Percentiles rank a stretch among this genome's conserved stretches.
Evolutionary conservation across 2,113 vertebrate genomes (phyloP).

Genomic region (Dasyurus viverrinus): DNA sequence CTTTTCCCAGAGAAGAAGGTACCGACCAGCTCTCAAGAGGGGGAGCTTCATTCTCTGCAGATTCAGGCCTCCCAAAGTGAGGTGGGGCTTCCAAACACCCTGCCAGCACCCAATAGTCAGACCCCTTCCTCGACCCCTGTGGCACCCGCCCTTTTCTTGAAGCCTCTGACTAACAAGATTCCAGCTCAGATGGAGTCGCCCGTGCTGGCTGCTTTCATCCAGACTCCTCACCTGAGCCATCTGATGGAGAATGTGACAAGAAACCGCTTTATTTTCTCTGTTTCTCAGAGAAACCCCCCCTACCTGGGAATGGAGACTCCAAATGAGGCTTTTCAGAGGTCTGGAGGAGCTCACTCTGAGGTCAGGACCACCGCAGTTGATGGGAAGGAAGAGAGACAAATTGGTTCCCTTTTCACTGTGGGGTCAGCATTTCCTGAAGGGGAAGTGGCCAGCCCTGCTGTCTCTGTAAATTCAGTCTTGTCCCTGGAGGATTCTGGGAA

Average conservation of each 20-base stretch:
- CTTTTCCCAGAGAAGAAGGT: not conserved
- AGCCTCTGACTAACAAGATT: not conserved
- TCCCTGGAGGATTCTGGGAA: constrained; percentile 1
- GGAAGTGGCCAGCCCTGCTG: not conserved
- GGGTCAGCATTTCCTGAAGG: not conserved
- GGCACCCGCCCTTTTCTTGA: not conserved
- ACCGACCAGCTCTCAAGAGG: not conserved
- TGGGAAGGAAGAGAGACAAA: not conserved
- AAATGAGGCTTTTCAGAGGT: not conserved
- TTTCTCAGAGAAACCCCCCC: not conserved
- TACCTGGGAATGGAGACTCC: not conserved
- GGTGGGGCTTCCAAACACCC: not conserved
- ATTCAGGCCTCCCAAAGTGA: not conserved
- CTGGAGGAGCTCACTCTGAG: not conserved
- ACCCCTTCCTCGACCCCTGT: not conserved
- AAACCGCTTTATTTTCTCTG: not conserved
- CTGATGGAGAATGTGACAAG: not conserved
- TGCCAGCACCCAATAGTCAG: not conserved
- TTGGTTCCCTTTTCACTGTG: not conserved
- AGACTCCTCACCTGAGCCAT: not conserved
- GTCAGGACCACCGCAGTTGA: not conserved
- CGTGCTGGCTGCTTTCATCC: not conserved
- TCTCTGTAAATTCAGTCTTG: not conserved
- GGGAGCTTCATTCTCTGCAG: not conserved
- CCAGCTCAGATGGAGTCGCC: not conserved